phyloP scores from a whole-genome alignment of 1,140 invertebrate species.

The Drosophila biarmipes region DNA sequence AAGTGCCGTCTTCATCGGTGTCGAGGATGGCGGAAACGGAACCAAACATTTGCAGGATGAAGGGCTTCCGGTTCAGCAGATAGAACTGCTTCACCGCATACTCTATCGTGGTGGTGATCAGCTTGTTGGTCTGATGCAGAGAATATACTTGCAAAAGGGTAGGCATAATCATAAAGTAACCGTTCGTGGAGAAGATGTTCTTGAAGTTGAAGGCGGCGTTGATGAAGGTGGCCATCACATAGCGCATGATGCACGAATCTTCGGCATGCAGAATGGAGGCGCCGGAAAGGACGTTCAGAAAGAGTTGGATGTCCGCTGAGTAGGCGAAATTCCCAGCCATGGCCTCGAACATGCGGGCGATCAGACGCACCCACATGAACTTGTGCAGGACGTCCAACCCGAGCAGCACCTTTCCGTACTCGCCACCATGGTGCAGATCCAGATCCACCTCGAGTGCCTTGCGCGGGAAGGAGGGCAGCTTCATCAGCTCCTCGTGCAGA shows the following conservation, averaged over 20 bases:
- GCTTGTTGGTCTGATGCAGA: conserved; percentile 98
- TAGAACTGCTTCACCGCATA: conserved; percentile 99
- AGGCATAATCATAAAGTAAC: conserved; percentile 98
- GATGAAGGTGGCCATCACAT: conserved; percentile 98
- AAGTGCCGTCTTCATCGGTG: conserved; percentile 93
- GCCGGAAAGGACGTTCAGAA: conserved; percentile 98
- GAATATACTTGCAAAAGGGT: conserved; percentile 98
- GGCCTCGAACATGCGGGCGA: conserved; percentile 98
- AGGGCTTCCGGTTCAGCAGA: conserved; percentile 98
- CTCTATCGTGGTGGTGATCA: conserved; percentile 97
- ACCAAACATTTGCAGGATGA: conserved; percentile 99
- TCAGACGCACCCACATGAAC: conserved; percentile 98
- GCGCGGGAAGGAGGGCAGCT: conserved; percentile 98
- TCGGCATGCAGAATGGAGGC: conserved; percentile 98
- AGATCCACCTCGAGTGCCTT: conserved; percentile 99
- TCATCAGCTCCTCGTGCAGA: conserved; percentile 99
- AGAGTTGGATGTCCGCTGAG: conserved; percentile 98
- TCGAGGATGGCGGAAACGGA: conserved; percentile 98
- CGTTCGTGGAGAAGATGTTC: conserved; percentile 99
- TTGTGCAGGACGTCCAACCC: conserved; percentile 98
- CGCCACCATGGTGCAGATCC: conserved; percentile 95
- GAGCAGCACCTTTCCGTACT: conserved; percentile 95
- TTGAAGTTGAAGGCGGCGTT: conserved; percentile 99
- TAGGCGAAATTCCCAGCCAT: conserved; percentile 99
- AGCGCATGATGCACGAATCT: conserved; percentile 97